Percentiles rank a stretch among this genome's conserved stretches.
Evolutionary conservation across 2,113 vertebrate species (phyloP).

Genomic region (Meleagris gallopavo): DNA sequence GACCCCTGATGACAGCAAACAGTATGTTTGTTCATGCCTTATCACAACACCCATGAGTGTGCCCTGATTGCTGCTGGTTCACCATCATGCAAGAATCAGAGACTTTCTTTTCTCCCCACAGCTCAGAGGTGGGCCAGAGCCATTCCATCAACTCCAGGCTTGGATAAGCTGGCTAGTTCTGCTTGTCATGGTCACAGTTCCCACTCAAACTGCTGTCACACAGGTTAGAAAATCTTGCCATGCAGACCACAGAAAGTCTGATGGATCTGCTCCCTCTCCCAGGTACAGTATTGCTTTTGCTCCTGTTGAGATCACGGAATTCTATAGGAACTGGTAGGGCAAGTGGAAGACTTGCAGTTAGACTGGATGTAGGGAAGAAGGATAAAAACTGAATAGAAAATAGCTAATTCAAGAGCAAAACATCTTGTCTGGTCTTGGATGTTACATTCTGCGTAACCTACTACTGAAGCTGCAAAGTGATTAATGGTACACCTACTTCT

Average conservation of each 20-base stretch:
- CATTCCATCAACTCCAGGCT: neutral
- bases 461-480: neutral
- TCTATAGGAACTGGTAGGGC: neutral
- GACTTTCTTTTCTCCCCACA: neutral
- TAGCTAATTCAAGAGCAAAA: neutral
- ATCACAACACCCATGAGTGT: accelerated
- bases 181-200: accelerated
- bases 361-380: neutral
- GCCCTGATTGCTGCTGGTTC: neutral
- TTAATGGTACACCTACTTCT: neutral
- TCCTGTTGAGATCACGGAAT: accelerated
- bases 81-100: neutral
- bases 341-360: neutral
- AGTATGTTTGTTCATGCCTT: neutral
- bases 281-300: neutral
- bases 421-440: accelerated
- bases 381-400: neutral
- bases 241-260: accelerated
- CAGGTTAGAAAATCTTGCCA: neutral
- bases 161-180: neutral
- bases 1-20: neutral
- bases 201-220: neutral
- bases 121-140: neutral
- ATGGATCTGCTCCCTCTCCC: neutral
- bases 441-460: neutral